Conservation (phyloP, 1,140 invertebrate species). For the Lepidurus apus region DNA sequence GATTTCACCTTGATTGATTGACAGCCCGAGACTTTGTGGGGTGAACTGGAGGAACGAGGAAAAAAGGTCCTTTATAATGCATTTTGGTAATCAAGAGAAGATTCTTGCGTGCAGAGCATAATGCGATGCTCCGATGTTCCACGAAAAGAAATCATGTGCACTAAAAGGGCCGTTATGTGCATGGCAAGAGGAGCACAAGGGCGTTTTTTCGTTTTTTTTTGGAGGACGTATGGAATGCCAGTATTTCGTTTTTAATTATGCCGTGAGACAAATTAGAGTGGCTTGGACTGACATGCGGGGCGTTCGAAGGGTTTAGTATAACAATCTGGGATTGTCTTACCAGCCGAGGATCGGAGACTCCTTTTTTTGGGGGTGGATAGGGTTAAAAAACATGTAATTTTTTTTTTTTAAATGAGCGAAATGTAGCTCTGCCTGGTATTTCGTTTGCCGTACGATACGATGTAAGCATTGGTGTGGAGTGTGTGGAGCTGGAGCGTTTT, state of each 20-base stretch:
- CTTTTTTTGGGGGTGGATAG: neutral
- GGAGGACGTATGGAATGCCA: neutral
- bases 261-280: slow-evolving; percentile 5
- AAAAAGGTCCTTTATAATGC: neutral
- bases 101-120: neutral
- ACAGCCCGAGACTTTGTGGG: neutral
- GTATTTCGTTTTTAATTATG: slow-evolving; percentile 14
- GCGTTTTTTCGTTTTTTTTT: neutral
- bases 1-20: slow-evolving; percentile 4
- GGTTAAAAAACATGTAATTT: neutral
- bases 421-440: neutral
- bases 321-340: slow-evolving; percentile 11
- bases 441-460: too few relatives aligned
- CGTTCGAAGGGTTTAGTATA: neutral
- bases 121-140: neutral
- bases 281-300: slow-evolving; percentile 3
- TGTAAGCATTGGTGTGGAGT: too few relatives aligned
- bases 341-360: neutral
- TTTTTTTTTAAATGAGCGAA: too few relatives aligned
- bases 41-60: neutral
- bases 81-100: neutral
- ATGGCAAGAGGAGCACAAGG: neutral
- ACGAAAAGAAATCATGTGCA: neutral
- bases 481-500: too few relatives aligned
- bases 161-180: neutral